phyloP scores from a whole-genome alignment of 2,888 invertebrate genomes.

The Cosmorhoe ocellata region DNA sequence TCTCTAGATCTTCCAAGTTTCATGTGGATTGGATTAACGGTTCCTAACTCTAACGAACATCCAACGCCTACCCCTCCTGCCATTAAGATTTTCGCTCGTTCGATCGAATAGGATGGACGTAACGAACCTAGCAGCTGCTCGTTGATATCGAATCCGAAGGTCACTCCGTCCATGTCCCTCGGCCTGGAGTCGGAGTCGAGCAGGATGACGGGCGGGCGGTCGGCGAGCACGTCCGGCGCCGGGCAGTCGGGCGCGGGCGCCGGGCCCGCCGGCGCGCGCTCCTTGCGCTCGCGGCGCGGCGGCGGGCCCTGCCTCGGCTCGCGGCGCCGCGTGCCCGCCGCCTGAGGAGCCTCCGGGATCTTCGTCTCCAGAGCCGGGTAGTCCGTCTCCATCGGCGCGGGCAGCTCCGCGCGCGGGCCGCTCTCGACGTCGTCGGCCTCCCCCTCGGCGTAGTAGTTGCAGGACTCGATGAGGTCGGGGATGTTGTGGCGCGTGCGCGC shows the following conservation, averaged over 20 bases:
- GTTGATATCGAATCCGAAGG: conserved; percentile 91
- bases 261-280: conserved; percentile 18
- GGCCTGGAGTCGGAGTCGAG: conserved; percentile 82
- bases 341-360: conserved; percentile 26
- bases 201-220: conserved; percentile 87
- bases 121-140: conserved; percentile 83
- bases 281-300: conserved; percentile 32
- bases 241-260: conserved; percentile 61
- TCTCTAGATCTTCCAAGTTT: no score
- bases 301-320: conserved; percentile 35
- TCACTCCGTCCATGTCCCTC: conserved; percentile 85
- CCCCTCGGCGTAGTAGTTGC: conserved; percentile 75
- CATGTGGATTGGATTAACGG: no score
- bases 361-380: conserved; percentile 40
- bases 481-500: conserved; percentile 83
- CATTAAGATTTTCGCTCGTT: no score
- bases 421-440: conserved; percentile 33
- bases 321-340: conserved; percentile 30
- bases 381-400: conserved; percentile 34
- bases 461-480: conserved; percentile 78
- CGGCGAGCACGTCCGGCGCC: conserved; percentile 71
- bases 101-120: no score
- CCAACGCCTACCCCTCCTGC: no score
- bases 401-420: conserved; percentile 22
- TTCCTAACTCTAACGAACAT: no score